Base-by-base conservation (phyloP, 2,888 invertebrate genomes). In the Euzophera pinguis region DNA sequence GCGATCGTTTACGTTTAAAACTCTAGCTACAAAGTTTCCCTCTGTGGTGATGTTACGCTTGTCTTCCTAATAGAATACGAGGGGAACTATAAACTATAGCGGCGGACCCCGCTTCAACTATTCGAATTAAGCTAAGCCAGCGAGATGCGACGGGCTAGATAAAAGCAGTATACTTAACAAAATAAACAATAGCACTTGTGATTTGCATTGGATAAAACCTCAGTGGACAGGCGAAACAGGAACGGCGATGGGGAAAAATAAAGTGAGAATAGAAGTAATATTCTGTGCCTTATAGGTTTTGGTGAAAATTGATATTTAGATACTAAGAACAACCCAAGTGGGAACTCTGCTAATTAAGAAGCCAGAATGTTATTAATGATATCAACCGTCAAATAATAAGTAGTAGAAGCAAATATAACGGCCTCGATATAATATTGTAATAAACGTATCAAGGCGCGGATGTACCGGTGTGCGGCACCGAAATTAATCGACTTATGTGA, bases 151-250 rank as follows among this genome's bases (percentile, higher is more conserved):
- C 45, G 5, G 45, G 8, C 45, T 45, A 32, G 45, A 45, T 45
- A 45, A 45, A 45, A 45, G 45, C 32, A 29, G 27, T 49, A 38
- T 39, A 39, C 50, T 41, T 29, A 39, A 32, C 41, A 50, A 50
- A 64, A 59, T 60, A 56, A 51, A 57, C 56, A 60, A 47, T 58
- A 54, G 59, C 67, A 65, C 61, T 62, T 61, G 65, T 62, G 66
- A 78, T 74, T 74, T 77, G 73, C 71, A 75, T 77, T 75, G 53
- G 47, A 52, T 56, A 73, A 75, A 76, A 75, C 69, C 69, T 65
- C 58, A 63, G 61, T 55, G 71, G 74, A 70, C 69, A 71, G 62
- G 64, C 61, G 65, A 64, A 70, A 69, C 65, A 65, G 61, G 66
- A 58, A 62, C 65, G 59, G 55, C 53, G 57, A 58, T 53, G 53